Conservation (phyloP, 2,888 invertebrate genomes). For the Oscheius sp. region DNA sequence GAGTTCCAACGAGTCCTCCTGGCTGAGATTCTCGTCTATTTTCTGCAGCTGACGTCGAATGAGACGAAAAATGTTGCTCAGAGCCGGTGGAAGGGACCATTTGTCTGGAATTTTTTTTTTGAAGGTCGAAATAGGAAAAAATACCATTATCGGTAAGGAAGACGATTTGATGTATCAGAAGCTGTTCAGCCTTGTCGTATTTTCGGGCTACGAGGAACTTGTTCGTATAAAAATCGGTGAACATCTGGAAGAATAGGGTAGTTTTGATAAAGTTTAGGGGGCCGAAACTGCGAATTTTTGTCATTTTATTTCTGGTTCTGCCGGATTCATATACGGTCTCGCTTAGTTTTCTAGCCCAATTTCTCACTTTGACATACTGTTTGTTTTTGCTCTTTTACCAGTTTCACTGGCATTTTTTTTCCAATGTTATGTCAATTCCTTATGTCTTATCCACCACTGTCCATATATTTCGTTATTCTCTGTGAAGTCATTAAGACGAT, state of each 20-base stretch:
- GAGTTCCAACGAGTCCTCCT: slow-evolving; percentile 5
- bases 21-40: slow-evolving; percentile 31
- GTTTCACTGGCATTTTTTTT: too few relatives aligned
- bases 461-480: too few relatives aligned
- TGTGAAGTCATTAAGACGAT: too few relatives aligned
- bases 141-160: background rate
- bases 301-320: too few relatives aligned
- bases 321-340: too few relatives aligned
- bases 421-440: too few relatives aligned
- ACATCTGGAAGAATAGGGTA: slow-evolving; percentile 4
- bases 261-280: background rate
- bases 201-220: background rate
- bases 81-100: slow-evolving; percentile 65
- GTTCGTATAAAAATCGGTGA: slow-evolving; percentile 2
- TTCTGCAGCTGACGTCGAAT: slow-evolving; percentile 53
- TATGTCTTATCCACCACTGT: too few relatives aligned
- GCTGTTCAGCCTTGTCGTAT: background rate
- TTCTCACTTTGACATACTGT: too few relatives aligned
- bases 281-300: too few relatives aligned
- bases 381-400: too few relatives aligned
- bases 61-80: slow-evolving; percentile 62
- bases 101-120: slow-evolving; percentile 32
- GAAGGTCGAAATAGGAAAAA: background rate
- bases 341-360: too few relatives aligned
- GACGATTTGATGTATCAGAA: background rate